Conservation (phyloP, 1,140 invertebrate species). For the Cherax destructor region DNA sequence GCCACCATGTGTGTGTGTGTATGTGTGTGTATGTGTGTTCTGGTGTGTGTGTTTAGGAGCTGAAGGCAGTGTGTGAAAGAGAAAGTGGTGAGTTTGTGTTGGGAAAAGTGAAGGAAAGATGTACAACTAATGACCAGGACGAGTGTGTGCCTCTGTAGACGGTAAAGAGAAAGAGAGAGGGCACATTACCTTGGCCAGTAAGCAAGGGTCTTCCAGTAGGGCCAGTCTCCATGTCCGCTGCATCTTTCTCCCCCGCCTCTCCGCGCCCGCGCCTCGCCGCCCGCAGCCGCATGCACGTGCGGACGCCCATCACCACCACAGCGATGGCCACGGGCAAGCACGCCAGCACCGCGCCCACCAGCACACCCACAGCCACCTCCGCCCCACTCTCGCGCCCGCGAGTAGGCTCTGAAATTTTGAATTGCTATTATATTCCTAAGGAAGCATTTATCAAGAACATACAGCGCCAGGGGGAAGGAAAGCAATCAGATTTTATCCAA, state of each 20-base stretch:
- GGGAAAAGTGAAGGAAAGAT: no score
- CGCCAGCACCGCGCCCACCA: constrained; percentile 54
- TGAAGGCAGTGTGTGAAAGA: no score
- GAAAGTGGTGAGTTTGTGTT: no score
- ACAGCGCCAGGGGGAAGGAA: no score
- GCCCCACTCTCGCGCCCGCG: constrained; percentile 43
- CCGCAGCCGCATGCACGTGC: constrained; percentile 41
- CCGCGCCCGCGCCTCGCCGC: constrained; percentile 30
- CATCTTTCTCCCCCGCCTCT: constrained; percentile 43
- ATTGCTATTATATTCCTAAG: no score
- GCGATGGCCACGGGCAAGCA: constrained; percentile 54
- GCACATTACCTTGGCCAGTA: constrained; percentile 20
- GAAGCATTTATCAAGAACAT: no score
- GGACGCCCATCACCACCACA: constrained; percentile 49
- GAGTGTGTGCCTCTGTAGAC: no score
- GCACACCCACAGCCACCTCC: constrained; percentile 52
- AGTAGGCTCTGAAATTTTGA: constrained; percentile 22
- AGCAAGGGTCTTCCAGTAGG: constrained; percentile 14
- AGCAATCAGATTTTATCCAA: no score
- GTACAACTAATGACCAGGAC: no score
- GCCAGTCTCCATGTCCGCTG: constrained; percentile 9
- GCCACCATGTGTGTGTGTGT: no score
- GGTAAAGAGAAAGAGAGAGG: background rate
- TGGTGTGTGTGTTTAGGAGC: no score
- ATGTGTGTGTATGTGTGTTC: no score